Evolutionary conservation across 2,888 invertebrate species (phyloP), one percentile per base, ranked within the genome.

Genomic region (Notocelia uddmanniana): DNA sequence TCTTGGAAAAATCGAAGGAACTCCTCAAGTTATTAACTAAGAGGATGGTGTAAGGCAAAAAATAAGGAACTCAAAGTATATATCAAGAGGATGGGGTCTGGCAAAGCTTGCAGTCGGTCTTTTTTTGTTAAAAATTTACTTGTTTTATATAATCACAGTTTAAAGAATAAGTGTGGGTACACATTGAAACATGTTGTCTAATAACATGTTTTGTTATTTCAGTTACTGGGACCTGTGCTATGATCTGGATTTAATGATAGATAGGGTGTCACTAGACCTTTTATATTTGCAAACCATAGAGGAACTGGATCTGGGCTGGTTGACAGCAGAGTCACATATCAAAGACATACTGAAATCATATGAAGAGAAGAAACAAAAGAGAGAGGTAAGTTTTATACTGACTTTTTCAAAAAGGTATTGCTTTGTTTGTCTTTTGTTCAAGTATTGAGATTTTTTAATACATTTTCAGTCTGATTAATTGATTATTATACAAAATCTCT

Each of bases 221-320:
- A 97, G 98, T 91, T 98, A 97, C 87, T 99, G 98, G 98, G 98
- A 99, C 87, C 94, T 95, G 31, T 95, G 95, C 69, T 97, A 96
- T 89, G 99, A 99, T 91, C 94, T 96, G 74, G 96, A 97, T 84
- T 92, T 99, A 76, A 95, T 98, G 94, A 95, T 95, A 74, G 97
- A 98, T 89, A 95, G 96, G 73, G 96, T 98, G 54, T 97, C 98
- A 6, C 91, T 98, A 81, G 97, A 98, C 89, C 94, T 99, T 72
- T 91, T 99, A 8, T 98, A 98, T 86, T 95, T 97, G 74, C 98
- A 99, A 95, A 96, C 97, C 58, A 95, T 97, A 71, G 96, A 96
- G 78, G 99, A 99, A 89, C 94, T 99, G 74, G 97, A 98, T 83
- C 94, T 97, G 76, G 97, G 97, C 34, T 98, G 98, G 98, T 96